These are phyloP conservation scores for Taxidea taxus DNA, from an alignment of 2,113 vertebrate genomes.

Conservation along the genomic window DNA sequence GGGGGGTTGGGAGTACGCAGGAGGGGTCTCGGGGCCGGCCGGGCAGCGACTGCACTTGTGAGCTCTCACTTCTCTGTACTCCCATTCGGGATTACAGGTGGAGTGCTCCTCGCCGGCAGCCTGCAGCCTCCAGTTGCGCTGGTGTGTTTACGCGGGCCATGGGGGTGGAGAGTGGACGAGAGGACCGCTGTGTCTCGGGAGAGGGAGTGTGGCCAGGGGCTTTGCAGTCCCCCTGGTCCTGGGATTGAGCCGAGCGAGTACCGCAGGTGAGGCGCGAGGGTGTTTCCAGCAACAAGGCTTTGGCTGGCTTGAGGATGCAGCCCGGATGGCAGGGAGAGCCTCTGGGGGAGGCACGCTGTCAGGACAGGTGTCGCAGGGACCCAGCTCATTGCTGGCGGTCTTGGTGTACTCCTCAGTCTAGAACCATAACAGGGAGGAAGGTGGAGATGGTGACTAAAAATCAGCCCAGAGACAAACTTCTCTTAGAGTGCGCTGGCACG, in stretches of 20 bases:
- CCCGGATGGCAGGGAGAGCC: too few species aligned
- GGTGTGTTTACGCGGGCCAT: background rate
- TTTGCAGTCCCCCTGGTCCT: background rate
- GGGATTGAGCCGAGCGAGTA: background rate
- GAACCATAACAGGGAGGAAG: fast-evolving
- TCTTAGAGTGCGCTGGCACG: background rate
- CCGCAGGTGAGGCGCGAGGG: background rate
- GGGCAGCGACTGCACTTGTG: background rate
- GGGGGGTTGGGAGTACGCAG: background rate
- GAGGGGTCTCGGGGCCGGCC: background rate
- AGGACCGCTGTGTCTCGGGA: background rate
- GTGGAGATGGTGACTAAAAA: background rate
- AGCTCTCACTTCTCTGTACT: background rate
- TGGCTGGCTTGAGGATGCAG: background rate
- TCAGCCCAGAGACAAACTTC: background rate
- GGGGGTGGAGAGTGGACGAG: background rate
- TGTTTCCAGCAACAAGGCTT: background rate
- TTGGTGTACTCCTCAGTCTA: background rate
- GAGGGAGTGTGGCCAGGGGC: background rate
- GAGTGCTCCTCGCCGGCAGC: background rate
- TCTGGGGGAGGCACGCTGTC: background rate
- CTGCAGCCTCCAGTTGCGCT: too few species aligned
- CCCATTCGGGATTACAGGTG: background rate
- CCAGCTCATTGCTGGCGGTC: background rate
- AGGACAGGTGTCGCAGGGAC: background rate